Base-by-base conservation (phyloP, 2,113 vertebrate species). In the Gadus macrocephalus region DNA sequence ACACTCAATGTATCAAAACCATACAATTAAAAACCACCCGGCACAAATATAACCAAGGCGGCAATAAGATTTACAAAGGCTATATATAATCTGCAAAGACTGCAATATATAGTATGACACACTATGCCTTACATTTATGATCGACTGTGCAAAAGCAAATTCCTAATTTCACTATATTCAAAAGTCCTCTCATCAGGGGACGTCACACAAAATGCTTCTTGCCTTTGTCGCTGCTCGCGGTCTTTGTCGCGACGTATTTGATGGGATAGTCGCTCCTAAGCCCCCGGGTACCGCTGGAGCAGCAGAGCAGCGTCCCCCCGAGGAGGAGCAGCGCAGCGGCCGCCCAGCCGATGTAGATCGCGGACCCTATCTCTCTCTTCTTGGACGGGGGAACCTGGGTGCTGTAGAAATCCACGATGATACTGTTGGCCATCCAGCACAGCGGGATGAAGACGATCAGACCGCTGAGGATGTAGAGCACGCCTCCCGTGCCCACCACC, bases 271-370 rank as follows among this genome's bases (percentile, higher is more conserved):
- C 9, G 55, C 55, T 58, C 55, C 16, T 58, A 15, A n/a, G 15
- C 15, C 55, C 55, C 55, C 3, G 55, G 4, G 1, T 7, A n/a
- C 55, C 89, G 91, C 31, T 1, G 55, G 55, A 58, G 55, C 55
- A 58, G 55, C 55, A 58, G 16, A 58, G 55, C 55, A 97, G 90
- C 4, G 90, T 80, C 0, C 96, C 96, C 0, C 96, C 96, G 5
- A 94, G 67, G 66, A 97, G 89, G 72, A 98, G 92, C 66, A 98
- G 89, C 3, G 93, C 93, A 0, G 93, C 77, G 69, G 93, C 93
- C 0, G 94, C 94, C 96, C 96, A 98, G 75, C 96, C 96, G n/a
- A 96, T 91, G 89, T 98, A 98, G 42, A 98, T 92, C 0, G 96
- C 93, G 0, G 96, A 93, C 0, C 96, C 96, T 81, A 98, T 93